Percentiles rank a stretch among this genome's conserved stretches.
Conservation (phyloP, 2,888 invertebrate genomes). For the Hemicrepidius hirtus region DNA sequence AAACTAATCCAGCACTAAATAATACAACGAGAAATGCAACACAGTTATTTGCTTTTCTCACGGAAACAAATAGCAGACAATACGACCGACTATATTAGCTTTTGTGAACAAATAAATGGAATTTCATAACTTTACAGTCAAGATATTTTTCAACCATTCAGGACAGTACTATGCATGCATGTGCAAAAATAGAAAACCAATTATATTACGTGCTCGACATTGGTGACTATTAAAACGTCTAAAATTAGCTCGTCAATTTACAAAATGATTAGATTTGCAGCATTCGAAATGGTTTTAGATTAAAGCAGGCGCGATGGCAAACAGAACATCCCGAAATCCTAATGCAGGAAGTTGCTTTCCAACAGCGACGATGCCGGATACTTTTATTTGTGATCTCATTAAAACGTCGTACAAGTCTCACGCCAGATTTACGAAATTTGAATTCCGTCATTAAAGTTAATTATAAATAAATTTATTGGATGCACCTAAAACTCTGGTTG, state of each 20-base stretch:
- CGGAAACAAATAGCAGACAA: conserved; percentile 20
- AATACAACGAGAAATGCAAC: conserved; percentile 21
- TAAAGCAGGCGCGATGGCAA: background rate
- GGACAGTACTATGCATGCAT: background rate
- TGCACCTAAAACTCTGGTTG: background rate
- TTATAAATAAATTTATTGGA: conserved; percentile 19
- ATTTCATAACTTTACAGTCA: conserved; percentile 16
- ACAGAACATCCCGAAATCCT: conserved; percentile 2
- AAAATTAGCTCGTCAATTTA: conserved; percentile 6
- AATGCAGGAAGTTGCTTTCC: conserved; percentile 30
- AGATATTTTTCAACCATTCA: background rate
- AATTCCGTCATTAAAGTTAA: conserved; percentile 20
- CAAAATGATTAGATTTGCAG: background rate
- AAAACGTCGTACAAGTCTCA: conserved; percentile 26
- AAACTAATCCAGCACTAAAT: background rate
- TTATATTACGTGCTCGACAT: background rate
- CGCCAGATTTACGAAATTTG: conserved; percentile 26
- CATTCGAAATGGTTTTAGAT: conserved; percentile 17
- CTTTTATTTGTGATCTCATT: conserved; percentile 35
- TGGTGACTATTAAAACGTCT: background rate
- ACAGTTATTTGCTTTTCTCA: conserved; percentile 24
- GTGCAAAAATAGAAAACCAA: conserved; percentile 12
- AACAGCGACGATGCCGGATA: conserved; percentile 26
- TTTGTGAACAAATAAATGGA: conserved; percentile 18
- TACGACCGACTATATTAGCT: conserved; percentile 7